Conservation (phyloP, 2,888 invertebrate species). For the Amphipyra berbera region DNA sequence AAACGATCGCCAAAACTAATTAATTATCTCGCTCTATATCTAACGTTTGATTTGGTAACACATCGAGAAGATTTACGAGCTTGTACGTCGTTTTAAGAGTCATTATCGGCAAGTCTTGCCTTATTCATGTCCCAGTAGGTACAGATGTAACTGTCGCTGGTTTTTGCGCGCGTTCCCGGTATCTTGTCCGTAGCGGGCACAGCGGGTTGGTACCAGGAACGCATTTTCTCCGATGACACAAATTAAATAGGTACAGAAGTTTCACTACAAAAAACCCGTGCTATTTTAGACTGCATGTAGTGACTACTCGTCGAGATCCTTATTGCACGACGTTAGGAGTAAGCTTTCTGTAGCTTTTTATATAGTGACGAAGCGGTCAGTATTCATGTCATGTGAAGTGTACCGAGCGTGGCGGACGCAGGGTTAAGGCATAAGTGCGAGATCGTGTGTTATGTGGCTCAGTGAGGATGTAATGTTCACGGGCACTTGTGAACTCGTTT, state of each 20-base stretch:
- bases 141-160: slow-evolving; percentile 43
- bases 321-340: too few relatives aligned
- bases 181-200: slow-evolving; percentile 25
- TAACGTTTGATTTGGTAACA: slow-evolving; percentile 18
- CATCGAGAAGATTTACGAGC: slow-evolving; percentile 16
- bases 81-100: background rate
- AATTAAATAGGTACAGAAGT: slow-evolving; percentile 17
- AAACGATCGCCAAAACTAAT: slow-evolving; percentile 18
- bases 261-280: background rate
- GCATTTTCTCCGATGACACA: slow-evolving; percentile 33
- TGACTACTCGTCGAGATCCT: too few relatives aligned
- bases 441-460: background rate
- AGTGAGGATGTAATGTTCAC: background rate
- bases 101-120: slow-evolving; percentile 26
- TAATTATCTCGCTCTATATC: slow-evolving; percentile 23
- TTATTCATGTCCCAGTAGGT: slow-evolving; percentile 35
- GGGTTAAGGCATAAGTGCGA: background rate
- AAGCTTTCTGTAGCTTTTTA: background rate
- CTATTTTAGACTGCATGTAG: background rate
- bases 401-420: background rate
- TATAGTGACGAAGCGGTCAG: background rate
- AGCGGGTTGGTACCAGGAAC: slow-evolving; percentile 41
- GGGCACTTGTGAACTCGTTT: background rate
- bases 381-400: slow-evolving; percentile 7
- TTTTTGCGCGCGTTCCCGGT: slow-evolving; percentile 43